Conservation (phyloP, 2,888 invertebrate species). For the Eurytoma adleriae region DNA sequence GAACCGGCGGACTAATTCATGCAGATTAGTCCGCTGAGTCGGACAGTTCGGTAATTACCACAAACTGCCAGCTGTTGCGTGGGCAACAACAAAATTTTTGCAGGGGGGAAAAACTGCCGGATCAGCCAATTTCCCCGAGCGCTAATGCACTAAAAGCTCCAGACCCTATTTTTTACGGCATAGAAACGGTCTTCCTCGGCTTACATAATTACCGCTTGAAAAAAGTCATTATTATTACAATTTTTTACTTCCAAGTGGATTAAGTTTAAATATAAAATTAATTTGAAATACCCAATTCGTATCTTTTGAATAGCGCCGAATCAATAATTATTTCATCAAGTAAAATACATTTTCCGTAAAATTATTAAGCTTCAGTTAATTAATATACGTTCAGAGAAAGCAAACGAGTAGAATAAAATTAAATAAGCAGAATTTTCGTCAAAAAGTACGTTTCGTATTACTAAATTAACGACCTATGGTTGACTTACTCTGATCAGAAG, state of each 20-base stretch:
- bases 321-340: too few species aligned
- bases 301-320: too few species aligned
- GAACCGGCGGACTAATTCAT: constrained; percentile 26
- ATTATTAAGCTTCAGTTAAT: too few species aligned
- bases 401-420: background rate
- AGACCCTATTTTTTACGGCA: background rate
- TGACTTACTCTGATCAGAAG: too few species aligned
- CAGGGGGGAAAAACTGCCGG: constrained; percentile 1
- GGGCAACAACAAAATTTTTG: constrained; percentile 10
- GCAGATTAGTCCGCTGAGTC: constrained; percentile 42
- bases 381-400: background rate
- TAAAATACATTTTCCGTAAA: too few species aligned
- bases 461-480: too few species aligned
- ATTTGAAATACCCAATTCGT: too few species aligned
- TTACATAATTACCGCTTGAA: too few species aligned
- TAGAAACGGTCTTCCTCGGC: too few species aligned
- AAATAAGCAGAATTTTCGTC: background rate
- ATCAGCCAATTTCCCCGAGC: constrained; percentile 24
- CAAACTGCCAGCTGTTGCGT: constrained; percentile 20
- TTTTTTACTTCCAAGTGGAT: too few species aligned
- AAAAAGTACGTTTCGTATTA: background rate
- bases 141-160: constrained; percentile 29
- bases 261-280: too few species aligned
- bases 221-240: too few species aligned
- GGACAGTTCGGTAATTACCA: constrained; percentile 45